A percentile compares a stretch with the other conserved stretches of the same genome.
These are phyloP conservation scores for Carassius auratus DNA, from an alignment of 2,113 vertebrate genomes.

Conservation along the genomic window DNA sequence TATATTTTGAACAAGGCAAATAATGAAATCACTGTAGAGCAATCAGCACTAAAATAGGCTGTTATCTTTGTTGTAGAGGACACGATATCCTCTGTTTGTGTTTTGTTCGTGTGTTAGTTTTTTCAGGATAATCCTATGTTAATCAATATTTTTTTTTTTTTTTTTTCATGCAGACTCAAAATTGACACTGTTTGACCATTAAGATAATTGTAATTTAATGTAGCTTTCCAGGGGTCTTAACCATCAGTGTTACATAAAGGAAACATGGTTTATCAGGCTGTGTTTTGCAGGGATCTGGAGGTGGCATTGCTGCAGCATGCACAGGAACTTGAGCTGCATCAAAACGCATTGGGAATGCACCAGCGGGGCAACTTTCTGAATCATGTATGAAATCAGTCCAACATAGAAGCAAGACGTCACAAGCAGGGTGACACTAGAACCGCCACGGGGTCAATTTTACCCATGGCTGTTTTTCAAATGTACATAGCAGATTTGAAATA, in stretches of 20 bases:
- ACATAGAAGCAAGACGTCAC: too few species aligned
- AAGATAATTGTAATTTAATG: background rate
- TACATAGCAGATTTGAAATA: too few species aligned
- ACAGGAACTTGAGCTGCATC: background rate
- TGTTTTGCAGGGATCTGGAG: background rate
- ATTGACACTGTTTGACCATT: background rate
- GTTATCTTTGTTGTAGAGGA: constrained; percentile 9
- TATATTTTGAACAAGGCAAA: constrained; percentile 41
- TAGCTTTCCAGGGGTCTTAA: background rate
- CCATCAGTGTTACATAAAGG: background rate
- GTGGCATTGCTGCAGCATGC: constrained; percentile 49
- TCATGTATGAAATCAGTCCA: too few species aligned
- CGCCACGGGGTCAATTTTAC: too few species aligned
- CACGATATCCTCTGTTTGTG: background rate
- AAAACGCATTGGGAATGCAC: too few species aligned
- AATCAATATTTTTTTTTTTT: constrained; percentile 1
- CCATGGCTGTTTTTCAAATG: too few species aligned
- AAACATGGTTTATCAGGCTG: constrained; percentile 40
- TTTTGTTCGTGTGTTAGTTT: constrained; percentile 26
- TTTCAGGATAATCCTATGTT: constrained; percentile 7
- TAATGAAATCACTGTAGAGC: constrained; percentile 42
- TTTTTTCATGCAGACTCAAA: background rate
- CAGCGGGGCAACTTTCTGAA: too few species aligned
- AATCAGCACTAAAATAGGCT: constrained; percentile 30
- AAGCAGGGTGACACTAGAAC: too few species aligned